Percentiles rank a stretch among this genome's conserved stretches.
Conservation (phyloP, 1,140 invertebrate species). For the Fragariocoptes setiger region DNA sequence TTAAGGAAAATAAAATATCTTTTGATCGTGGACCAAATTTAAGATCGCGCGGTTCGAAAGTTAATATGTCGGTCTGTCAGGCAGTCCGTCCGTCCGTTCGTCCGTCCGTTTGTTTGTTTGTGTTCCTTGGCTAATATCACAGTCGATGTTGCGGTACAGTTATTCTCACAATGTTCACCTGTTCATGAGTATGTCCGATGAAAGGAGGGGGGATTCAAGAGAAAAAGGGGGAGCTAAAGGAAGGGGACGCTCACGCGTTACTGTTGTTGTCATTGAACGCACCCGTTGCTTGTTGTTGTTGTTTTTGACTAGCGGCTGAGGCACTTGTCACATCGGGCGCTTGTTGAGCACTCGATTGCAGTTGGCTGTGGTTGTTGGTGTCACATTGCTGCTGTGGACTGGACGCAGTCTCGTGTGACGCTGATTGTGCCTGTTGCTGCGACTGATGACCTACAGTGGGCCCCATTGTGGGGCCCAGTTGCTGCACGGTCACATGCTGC, state of each 20-base stretch:
- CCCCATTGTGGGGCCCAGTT: not conserved
- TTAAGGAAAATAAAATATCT: too few species aligned
- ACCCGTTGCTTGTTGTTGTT: too few species aligned
- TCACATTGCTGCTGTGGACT: not conserved
- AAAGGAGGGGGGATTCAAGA: too few species aligned
- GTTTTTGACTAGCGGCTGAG: too few species aligned
- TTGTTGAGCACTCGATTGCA: not conserved
- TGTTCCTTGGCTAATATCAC: not conserved
- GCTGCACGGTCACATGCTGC: not conserved
- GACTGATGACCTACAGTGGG: not conserved
- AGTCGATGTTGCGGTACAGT: too few species aligned
- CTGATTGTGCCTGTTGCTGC: not conserved
- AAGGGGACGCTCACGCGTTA: too few species aligned
- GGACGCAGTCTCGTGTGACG: not conserved
- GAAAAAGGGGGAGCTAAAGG: too few species aligned
- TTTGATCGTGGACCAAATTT: too few species aligned
- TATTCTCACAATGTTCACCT: too few species aligned
- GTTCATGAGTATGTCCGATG: too few species aligned
- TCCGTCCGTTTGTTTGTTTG: not conserved
- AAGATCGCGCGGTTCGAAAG: not conserved
- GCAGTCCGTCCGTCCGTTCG: not conserved
- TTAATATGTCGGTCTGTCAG: not conserved
- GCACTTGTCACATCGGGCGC: too few species aligned
- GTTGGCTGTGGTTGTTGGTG: not conserved
- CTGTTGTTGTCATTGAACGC: too few species aligned